phyloP scores from a whole-genome alignment of 1,140 invertebrate genomes.

The Zaprionus nigranus region DNA sequence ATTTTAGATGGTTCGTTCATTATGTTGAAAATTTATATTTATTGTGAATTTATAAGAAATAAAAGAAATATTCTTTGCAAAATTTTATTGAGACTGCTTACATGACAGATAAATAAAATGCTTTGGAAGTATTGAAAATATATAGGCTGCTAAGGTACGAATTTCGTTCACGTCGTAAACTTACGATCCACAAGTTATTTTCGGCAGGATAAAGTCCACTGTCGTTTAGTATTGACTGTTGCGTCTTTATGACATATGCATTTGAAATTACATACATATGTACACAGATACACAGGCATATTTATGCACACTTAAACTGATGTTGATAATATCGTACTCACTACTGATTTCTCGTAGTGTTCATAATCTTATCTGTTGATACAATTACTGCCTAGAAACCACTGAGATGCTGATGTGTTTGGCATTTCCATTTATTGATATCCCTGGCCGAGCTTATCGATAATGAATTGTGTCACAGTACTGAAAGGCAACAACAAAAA shows the following conservation, averaged over 20 bases:
- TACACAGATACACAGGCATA: too few species aligned
- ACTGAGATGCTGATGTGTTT: slow-evolving; percentile 27
- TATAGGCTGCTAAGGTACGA: not conserved
- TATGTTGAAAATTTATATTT: slow-evolving; percentile 4
- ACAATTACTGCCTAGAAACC: slow-evolving; percentile 28
- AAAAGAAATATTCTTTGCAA: not conserved
- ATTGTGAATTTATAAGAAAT: not conserved
- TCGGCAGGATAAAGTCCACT: too few species aligned
- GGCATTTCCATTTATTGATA: slow-evolving; percentile 20
- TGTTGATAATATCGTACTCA: not conserved
- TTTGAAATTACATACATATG: not conserved
- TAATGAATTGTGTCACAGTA: slow-evolving; percentile 39
- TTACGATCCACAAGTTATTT: not conserved
- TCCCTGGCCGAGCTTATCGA: slow-evolving; percentile 24
- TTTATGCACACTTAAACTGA: too few species aligned
- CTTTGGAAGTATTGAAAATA: not conserved
- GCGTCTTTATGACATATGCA: not conserved
- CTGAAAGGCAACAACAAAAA: not conserved
- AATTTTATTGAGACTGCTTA: not conserved
- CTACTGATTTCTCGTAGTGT: not conserved
- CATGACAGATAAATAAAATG: not conserved
- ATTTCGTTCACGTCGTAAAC: not conserved
- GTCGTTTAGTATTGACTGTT: not conserved
- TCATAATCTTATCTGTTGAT: slow-evolving; percentile 22
- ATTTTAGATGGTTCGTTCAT: slow-evolving; percentile 33